Percentiles rank a stretch among this genome's conserved stretches.
Evolutionary conservation across 2,113 vertebrate species (phyloP).

Genomic region (Sylvietta virens): DNA sequence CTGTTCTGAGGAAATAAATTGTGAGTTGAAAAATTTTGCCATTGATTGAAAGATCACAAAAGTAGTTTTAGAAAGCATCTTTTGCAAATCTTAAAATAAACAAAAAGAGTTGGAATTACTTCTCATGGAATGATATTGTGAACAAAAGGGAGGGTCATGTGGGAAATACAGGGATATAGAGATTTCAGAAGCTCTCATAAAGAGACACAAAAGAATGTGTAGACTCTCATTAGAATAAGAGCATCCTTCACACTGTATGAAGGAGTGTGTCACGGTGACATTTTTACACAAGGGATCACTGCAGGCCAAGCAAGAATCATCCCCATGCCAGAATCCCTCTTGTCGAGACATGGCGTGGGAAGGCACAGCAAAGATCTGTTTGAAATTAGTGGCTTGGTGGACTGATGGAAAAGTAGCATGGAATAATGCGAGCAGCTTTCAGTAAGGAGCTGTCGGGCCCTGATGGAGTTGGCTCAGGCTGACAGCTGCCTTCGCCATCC

Average conservation of each 20-base stretch:
- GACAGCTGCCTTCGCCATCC: not conserved
- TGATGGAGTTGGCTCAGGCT: not conserved
- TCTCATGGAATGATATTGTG: not conserved
- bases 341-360: not conserved
- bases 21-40: not conserved
- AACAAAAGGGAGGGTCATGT: not conserved
- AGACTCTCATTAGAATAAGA: not conserved
- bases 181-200: not conserved
- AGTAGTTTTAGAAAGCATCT: not conserved
- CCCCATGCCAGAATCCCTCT: not conserved
- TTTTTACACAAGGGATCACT: not conserved
- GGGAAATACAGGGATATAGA: not conserved
- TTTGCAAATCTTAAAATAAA: not conserved
- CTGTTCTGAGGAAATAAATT: not conserved
- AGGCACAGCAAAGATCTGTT: not conserved
- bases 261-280: rapidly evolving
- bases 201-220: not conserved
- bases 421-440: not conserved
- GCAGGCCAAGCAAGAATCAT: not conserved
- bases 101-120: not conserved
- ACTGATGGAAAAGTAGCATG: not conserved
- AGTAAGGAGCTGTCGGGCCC: not conserved
- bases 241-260: not conserved
- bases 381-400: not conserved
- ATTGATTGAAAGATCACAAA: not conserved